Evolutionary conservation across 2,888 invertebrate species (phyloP), one percentile per base, ranked within the genome.

Genomic region (Glomeris marginata): DNA sequence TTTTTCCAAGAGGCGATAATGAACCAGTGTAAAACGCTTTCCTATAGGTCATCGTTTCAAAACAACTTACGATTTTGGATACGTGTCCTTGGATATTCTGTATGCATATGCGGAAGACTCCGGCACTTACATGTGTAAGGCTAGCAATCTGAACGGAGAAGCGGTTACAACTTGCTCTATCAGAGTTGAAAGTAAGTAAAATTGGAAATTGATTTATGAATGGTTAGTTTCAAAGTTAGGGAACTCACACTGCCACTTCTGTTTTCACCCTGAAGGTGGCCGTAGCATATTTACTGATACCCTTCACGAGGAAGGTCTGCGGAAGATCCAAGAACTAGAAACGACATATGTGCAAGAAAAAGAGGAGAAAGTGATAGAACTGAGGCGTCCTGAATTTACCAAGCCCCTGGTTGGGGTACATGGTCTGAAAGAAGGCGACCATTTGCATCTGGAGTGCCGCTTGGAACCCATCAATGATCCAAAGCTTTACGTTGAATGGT

Each of bases 81-180:
- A 86, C 66, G 95, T 95, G 22, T 90, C 94, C 34, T 72, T 98
- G 59, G 97, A 98, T 65, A 87, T 98, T 59, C 73, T 94, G 48
- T 95, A 95, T 66, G 91, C 92, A 41, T 92, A 94, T 66, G 83
- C 92, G 37, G 95, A 97, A 73, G 97, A 98, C 66, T 84, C 86
- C 49, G 97, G 97, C 54, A 86, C 88, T 45, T 97, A 95, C 67
- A 90, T 90, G 80, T 94, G 94, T 73, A 84, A 84, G 67, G 95
- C 94, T 43, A 81, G 81, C 60, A 97, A 97, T 68, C 84, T 85
- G 49, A 88, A 84, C 53, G 97, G 97, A 56, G 90, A 94, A 75
- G 94, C 91, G 58, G 84, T 90, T 49, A 92, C 91, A 56, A 87
- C 90, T 52, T 85, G 90, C 66, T 81, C 84, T 57, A 82, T 94